Percentiles rank a stretch among this genome's conserved stretches.
Evolutionary conservation across 2,113 vertebrate genomes (phyloP).

Genomic region (Microtus montanus): DNA sequence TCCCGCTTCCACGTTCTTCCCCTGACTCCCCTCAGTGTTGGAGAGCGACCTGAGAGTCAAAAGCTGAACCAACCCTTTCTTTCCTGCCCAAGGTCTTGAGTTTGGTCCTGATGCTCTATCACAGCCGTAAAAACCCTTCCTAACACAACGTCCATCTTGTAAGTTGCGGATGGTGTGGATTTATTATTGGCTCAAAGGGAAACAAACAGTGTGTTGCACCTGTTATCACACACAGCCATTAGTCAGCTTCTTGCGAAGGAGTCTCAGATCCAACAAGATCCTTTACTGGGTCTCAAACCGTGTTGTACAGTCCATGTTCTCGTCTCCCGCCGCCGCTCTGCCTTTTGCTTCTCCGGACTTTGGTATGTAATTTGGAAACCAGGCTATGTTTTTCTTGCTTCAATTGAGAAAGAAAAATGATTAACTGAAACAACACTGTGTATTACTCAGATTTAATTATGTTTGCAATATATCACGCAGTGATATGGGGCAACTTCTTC

Average conservation of each 20-base stretch:
- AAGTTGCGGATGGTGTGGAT: slow-evolving; percentile 37
- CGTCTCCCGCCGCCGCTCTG: neutral
- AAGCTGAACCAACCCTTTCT: neutral
- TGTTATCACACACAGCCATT: slow-evolving; percentile 15
- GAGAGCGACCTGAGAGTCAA: too few relatives aligned
- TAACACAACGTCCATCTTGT: slow-evolving; percentile 18
- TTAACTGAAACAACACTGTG: slow-evolving; percentile 86
- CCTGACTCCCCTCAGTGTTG: neutral
- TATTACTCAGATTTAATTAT: slow-evolving; percentile 89
- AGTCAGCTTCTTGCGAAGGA: slow-evolving; percentile 36
- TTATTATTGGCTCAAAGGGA: slow-evolving; percentile 37
- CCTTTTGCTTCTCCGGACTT: slow-evolving; percentile 80
- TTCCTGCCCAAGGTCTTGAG: neutral
- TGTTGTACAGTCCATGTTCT: slow-evolving; percentile 2
- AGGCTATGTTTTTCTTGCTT: slow-evolving; percentile 80
- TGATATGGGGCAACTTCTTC: slow-evolving; percentile 85
- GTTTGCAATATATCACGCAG: slow-evolving; percentile 89
- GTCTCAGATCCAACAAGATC: slow-evolving; percentile 11
- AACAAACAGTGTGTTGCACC: slow-evolving; percentile 36
- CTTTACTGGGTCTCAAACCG: slow-evolving; percentile 14
- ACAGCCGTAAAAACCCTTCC: neutral
- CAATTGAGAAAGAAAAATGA: slow-evolving; percentile 85
- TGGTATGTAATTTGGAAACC: slow-evolving; percentile 83
- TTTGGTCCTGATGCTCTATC: neutral
- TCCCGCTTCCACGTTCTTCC: too few relatives aligned